A percentile compares a stretch with the other conserved stretches of the same genome.
Evolutionary conservation across 2,888 invertebrate species (phyloP).

Genomic region (Drosophila anomelani): DNA sequence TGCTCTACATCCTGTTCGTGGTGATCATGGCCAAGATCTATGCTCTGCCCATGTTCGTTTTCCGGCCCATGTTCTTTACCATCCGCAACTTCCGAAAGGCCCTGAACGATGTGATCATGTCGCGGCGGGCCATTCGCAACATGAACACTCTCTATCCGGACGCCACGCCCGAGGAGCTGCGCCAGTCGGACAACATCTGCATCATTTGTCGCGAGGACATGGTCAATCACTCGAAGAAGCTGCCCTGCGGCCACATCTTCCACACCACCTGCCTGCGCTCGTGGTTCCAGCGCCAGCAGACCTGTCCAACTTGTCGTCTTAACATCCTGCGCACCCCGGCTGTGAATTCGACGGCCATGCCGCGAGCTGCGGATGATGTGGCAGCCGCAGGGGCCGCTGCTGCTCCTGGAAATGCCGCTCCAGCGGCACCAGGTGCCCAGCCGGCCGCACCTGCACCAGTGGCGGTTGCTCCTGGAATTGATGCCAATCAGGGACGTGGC

Average conservation of each 20-base stretch:
- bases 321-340: slow-evolving; percentile 89
- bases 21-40: slow-evolving; percentile 98
- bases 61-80: slow-evolving; percentile 99
- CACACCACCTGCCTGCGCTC: slow-evolving; percentile 98
- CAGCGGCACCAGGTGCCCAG: slow-evolving; percentile 38
- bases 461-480: slow-evolving; percentile 14
- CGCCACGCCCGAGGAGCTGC: slow-evolving; percentile 96
- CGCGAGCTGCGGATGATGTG: slow-evolving; percentile 64
- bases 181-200: slow-evolving; percentile 97
- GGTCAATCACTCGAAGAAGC: slow-evolving; percentile 93
- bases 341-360: slow-evolving; percentile 73
- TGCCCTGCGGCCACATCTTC: slow-evolving; percentile 99
- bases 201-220: slow-evolving; percentile 96
- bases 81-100: slow-evolving; percentile 99
- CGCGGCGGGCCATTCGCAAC: slow-evolving; percentile 97
- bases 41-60: slow-evolving; percentile 98
- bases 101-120: slow-evolving; percentile 97
- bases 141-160: slow-evolving; percentile 99
- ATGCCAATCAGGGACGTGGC: slow-evolving; percentile 23
- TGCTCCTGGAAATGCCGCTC: slow-evolving; percentile 47
- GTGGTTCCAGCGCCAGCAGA: slow-evolving; percentile 99
- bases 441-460: slow-evolving; percentile 26
- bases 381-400: slow-evolving; percentile 37
- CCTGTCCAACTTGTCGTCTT: slow-evolving; percentile 98
- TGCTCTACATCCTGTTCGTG: slow-evolving; percentile 96